A percentile compares a stretch with the other conserved stretches of the same genome.
phyloP scores from a whole-genome alignment of 2,888 invertebrate species.

The Antitype chi region DNA sequence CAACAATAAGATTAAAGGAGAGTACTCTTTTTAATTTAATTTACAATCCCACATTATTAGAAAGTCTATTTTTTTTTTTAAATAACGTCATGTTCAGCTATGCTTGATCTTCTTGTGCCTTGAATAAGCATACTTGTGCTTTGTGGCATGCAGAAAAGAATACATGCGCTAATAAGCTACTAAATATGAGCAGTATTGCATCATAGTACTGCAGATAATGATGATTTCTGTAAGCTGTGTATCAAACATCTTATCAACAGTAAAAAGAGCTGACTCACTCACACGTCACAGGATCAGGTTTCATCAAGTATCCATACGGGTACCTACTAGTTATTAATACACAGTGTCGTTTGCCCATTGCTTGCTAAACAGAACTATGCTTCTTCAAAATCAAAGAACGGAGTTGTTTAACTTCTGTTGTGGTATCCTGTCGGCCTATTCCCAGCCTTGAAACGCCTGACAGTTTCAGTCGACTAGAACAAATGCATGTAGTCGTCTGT shows the following conservation, averaged over 20 bases:
- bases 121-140: slow-evolving; percentile 1
- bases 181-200: background rate
- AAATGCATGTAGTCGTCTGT: slow-evolving; percentile 42
- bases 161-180: background rate
- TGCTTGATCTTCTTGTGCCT: background rate
- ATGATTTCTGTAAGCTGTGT: background rate
- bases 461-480: slow-evolving; percentile 26
- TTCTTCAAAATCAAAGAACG: background rate
- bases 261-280: background rate
- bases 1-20: background rate
- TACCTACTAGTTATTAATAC: background rate
- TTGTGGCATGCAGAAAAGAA: background rate
- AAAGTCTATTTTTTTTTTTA: background rate
- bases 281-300: background rate
- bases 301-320: background rate
- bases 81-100: background rate
- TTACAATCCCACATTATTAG: background rate
- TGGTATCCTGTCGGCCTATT: slow-evolving; percentile 30
- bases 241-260: background rate
- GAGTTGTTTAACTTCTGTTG: background rate
- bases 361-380: background rate
- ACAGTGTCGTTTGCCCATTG: background rate
- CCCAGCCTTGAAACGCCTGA: slow-evolving; percentile 29
- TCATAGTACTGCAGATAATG: background rate
- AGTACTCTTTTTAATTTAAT: background rate